Conservation (phyloP, 37 sponge, comb jelly and placozoan species). For the Spongilla lacustris region DNA sequence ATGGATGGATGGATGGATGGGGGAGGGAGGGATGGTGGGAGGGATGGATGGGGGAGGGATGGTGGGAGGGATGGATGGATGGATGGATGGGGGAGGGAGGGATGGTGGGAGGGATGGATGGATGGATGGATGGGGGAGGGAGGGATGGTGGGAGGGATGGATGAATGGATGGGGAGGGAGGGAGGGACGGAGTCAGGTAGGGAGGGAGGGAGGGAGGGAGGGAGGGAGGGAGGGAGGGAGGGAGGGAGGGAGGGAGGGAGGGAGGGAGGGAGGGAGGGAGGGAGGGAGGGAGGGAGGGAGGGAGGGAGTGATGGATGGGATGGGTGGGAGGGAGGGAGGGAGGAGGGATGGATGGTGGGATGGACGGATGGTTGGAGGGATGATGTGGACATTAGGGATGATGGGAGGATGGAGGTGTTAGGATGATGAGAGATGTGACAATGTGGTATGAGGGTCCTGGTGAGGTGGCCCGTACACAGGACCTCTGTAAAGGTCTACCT, state of each 20-base stretch:
- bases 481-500: conserved; percentile 4
- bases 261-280: conserved; percentile 10
- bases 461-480: not conserved
- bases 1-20: not conserved
- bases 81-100: not conserved
- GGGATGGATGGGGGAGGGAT: not conserved
- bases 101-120: not conserved
- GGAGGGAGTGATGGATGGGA: not conserved
- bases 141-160: not conserved
- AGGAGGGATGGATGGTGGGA: not conserved
- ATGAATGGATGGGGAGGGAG: not conserved
- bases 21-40: not conserved
- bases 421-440: no score
- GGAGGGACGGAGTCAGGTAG: not conserved
- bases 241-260: conserved; percentile 7
- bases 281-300: not conserved
- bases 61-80: not conserved
- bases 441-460: not conserved
- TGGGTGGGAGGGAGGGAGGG: not conserved
- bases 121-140: not conserved
- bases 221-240: not conserved
- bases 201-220: not conserved
- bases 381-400: no score
- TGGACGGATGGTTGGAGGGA: not conserved
- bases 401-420: no score